Conservation (phyloP, 2,888 invertebrate genomes). For the Apodemia duryi region DNA sequence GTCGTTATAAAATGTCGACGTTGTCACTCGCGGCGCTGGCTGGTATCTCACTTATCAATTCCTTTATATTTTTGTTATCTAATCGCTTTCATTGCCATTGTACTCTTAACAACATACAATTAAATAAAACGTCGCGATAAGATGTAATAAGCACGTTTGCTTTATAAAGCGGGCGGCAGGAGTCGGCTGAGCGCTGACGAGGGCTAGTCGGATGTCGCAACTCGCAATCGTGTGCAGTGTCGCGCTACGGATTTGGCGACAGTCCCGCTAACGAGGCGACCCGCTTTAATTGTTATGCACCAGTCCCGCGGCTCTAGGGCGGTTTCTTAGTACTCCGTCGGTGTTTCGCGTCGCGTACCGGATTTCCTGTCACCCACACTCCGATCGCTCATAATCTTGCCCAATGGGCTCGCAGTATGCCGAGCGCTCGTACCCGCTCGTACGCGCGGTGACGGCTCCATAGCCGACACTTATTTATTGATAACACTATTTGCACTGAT, state of each 20-base stretch:
- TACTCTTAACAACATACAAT: constrained; percentile 29
- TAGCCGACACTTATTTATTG: constrained; percentile 30
- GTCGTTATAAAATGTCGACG: too few relatives aligned
- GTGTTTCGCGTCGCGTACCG: constrained; percentile 29
- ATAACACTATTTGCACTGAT: constrained; percentile 38
- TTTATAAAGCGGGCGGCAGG: too few relatives aligned
- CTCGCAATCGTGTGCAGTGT: not conserved
- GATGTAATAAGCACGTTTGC: constrained; percentile 24
- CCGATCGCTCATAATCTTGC: constrained; percentile 36
- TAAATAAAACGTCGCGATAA: constrained; percentile 30
- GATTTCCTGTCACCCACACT: constrained; percentile 35
- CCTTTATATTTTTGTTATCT: constrained; percentile 29
- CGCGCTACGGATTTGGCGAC: constrained; percentile 30
- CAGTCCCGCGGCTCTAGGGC: constrained; percentile 18
- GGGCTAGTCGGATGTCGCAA: not conserved
- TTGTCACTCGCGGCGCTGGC: not conserved
- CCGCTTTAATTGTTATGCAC: constrained; percentile 23
- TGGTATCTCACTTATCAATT: constrained; percentile 17
- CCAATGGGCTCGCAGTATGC: constrained; percentile 32
- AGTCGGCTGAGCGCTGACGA: too few relatives aligned
- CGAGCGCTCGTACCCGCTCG: constrained; percentile 30
- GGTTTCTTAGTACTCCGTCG: constrained; percentile 16
- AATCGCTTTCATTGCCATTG: constrained; percentile 26
- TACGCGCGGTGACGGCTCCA: constrained; percentile 32
- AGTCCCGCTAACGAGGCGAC: constrained; percentile 31